These are phyloP conservation scores for Drosophila eohydei DNA, from an alignment of 2,888 invertebrate genomes.

Conservation along the genomic window DNA sequence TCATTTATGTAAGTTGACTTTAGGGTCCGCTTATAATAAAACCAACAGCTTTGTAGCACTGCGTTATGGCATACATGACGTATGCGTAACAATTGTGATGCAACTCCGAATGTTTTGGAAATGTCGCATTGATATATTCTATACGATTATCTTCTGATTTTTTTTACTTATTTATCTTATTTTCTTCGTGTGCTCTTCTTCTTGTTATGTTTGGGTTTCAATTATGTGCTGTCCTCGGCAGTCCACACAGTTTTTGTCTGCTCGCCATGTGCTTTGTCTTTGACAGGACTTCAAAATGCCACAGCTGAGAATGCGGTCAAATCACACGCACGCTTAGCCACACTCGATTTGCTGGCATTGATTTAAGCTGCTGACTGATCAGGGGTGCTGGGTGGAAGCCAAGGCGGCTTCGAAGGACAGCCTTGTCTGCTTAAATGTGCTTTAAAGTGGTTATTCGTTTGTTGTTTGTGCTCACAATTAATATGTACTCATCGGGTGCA, in stretches of 20 bases:
- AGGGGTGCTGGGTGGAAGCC: not conserved
- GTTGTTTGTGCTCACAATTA: constrained; percentile 1
- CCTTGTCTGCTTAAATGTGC: not conserved
- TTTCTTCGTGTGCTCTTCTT: not conserved
- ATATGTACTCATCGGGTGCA: not conserved
- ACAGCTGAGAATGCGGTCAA: constrained; percentile 47
- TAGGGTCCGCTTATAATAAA: not conserved
- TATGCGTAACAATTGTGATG: not conserved
- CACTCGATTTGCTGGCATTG: constrained; percentile 49
- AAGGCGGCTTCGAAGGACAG: not conserved
- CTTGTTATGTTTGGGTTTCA: constrained; percentile 33
- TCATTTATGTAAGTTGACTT: not conserved
- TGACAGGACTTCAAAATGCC: constrained; percentile 40
- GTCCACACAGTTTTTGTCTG: not conserved
- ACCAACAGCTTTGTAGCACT: too few relatives aligned
- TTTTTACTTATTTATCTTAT: not conserved
- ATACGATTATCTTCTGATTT: constrained; percentile 1
- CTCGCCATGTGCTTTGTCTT: constrained; percentile 17
- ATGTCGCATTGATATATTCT: constrained; percentile 5
- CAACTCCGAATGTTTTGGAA: not conserved
- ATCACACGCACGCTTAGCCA: constrained; percentile 51
- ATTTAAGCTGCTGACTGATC: constrained; percentile 8
- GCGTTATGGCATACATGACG: not conserved
- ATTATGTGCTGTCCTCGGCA: constrained; percentile 35
- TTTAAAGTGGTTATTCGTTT: not conserved